Percentiles rank a stretch among this genome's conserved stretches.
These are phyloP conservation scores for Apamea monoglypha DNA, from an alignment of 2,888 invertebrate species.

Conservation along the genomic window DNA sequence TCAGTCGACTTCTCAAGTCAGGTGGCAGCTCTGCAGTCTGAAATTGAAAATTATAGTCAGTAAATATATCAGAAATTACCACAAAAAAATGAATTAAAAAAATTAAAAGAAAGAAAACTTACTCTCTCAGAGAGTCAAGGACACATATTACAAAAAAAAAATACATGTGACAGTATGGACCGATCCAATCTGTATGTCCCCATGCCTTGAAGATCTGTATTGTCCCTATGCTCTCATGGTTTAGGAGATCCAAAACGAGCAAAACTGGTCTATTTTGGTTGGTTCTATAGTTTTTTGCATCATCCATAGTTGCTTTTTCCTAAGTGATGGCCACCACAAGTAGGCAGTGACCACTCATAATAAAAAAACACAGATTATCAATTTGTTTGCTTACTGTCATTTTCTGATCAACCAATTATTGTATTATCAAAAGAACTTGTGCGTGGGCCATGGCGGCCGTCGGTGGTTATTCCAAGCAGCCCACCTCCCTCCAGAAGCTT, in stretches of 20 bases:
- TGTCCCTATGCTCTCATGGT: neutral
- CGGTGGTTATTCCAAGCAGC: too few relatives aligned
- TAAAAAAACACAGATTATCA: neutral
- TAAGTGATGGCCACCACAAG: too few relatives aligned
- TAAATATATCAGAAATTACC: neutral
- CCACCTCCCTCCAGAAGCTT: too few relatives aligned
- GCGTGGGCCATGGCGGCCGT: too few relatives aligned
- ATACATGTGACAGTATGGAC: too few relatives aligned
- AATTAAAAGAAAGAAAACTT: too few relatives aligned
- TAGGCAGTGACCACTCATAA: neutral
- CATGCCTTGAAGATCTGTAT: neutral
- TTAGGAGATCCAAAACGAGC: neutral
- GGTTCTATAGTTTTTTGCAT: neutral
- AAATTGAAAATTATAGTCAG: constrained; percentile 46
- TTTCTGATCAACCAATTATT: neutral
- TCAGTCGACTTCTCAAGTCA: constrained; percentile 81
- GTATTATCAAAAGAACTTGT: neutral
- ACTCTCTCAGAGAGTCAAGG: too few relatives aligned
- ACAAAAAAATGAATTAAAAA: too few relatives aligned
- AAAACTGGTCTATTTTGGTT: neutral
- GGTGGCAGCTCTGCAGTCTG: constrained; percentile 85
- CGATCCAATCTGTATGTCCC: neutral
- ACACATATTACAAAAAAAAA: too few relatives aligned
- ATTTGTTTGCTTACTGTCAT: neutral
- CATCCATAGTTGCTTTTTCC: neutral